Base-by-base conservation (phyloP, 2,113 vertebrate species). In the Neolamprologus modestus region DNA sequence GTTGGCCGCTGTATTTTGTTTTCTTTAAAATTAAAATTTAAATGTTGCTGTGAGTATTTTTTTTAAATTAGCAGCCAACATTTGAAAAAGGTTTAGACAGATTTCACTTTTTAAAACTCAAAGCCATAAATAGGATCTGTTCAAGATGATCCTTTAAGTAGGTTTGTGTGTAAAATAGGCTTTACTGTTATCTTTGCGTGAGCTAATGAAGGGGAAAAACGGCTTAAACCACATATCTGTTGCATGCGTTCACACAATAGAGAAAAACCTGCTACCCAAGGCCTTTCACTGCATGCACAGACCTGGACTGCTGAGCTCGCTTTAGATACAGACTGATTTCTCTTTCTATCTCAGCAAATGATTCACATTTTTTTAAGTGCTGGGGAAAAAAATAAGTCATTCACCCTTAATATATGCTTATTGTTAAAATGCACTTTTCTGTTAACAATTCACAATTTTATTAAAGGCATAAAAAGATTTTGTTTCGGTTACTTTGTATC, bases 201-300 rank as follows among this genome's bases (percentile, higher is more conserved):
- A 55, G 40, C n/a, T 78, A 78, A 54, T 66, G 13, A 5, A 52
- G 40, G 28, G 26, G 14, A 16, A 85, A 19, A 42, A 47, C 14
- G 4, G 53, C 37, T 52, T 53, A 4, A 24, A 31, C 24, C 55
- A 52, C 73, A 50, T 52, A 52, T n/a, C 26, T 78, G 47, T 52
- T 78, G 26, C 68, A 86, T 3, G 2, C 13, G 21, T 9, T 4
- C 81, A 83, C 40, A 83, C 82, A 63, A 47, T 53, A 61, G 9
- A 85, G 8, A 37, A 83, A 63, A 84, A 42, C 85, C 78, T 86
- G 80, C 78, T 55, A 85, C 88, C 88, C 82, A 92, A 94, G 93
- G 91, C 40, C 90, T 92, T 95, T 95, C 95, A 96, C 96, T 96
- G 96, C 96, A 95, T 96, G 95, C 95, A 95, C 95, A 94, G 92